Conservation (phyloP, 1,140 invertebrate genomes). For the Pogonognathellus flavescens region DNA sequence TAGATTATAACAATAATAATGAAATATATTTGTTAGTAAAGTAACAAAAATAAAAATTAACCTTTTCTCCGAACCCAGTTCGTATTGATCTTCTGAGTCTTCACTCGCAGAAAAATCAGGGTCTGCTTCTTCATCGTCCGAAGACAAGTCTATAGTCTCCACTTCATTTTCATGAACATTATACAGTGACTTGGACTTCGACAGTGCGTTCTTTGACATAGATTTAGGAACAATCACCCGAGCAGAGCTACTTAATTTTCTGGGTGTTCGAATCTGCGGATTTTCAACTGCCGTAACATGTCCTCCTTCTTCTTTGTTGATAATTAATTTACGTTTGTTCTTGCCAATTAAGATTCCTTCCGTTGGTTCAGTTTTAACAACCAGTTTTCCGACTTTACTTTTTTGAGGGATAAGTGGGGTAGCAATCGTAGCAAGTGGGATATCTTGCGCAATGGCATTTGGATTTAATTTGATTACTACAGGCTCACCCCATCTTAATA, state of each 20-base stretch:
- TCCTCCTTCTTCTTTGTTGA: not conserved
- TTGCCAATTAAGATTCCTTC: not conserved
- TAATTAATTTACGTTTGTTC: not conserved
- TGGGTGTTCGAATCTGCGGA: not conserved
- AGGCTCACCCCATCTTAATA: not conserved
- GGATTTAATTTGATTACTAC: no score
- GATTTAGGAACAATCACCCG: not conserved
- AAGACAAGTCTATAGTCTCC: constrained; percentile 23
- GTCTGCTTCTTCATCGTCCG: not conserved
- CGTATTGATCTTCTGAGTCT: not conserved
- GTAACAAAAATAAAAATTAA: no score
- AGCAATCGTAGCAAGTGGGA: no score
- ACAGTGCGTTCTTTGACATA: not conserved
- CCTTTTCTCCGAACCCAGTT: not conserved
- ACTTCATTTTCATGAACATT: not conserved
- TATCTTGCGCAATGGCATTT: no score
- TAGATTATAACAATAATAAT: no score
- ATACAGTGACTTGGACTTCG: not conserved
- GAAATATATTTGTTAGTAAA: no score
- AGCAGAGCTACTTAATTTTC: not conserved
- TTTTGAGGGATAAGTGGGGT: not conserved
- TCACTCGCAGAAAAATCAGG: not conserved
- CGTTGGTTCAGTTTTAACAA: not conserved
- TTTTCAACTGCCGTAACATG: not conserved
- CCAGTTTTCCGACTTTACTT: not conserved